Base-by-base conservation (phyloP, 2,113 vertebrate species). In the Myocastor coypus region DNA sequence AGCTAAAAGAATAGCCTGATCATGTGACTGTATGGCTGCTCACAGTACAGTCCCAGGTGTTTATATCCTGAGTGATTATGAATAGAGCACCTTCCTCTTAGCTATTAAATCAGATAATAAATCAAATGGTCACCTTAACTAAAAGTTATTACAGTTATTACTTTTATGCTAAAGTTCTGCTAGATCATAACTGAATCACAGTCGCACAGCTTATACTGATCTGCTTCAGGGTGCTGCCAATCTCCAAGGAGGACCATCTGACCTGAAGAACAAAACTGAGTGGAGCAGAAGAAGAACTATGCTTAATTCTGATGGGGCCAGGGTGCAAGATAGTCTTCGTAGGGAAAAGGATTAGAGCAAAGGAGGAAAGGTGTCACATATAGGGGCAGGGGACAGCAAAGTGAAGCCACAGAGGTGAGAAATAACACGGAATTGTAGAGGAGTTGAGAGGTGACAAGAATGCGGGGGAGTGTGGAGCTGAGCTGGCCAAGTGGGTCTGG, bases 81-180 rank as follows among this genome's bases (percentile, higher is more conserved):
- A 96, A 66, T n/a, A 40, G 37, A 24, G 3, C 17, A 4, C 20
- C 34, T 94, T 96, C 32, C 17, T 94, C 92, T 91, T 75, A 52
- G 93, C 61, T 71, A 55, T 46, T n/a, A 69, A n/a, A 55, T 28
- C 81, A 50, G 28, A 20, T 52, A 59, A 83, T 86, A 86, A 46
- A 77, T 80, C 80, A 55, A 32, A 89, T 24, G 17, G 7, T 34
- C 50, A 69, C 20, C 68, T 17, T 82, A 73, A 63, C 59, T 91
- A 75, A 91, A 94, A 93, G 30, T 85, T 59, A 75, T 20, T 88
- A 13, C 24, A 83, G 59, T 77, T 68, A 26, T 69, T 69, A 32
- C 63, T 88, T 95, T 85, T 84, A 50, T 80, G 63, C n/a, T 89
- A 64, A n/a, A 80, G 42, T 85, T 22, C 64, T 55, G 32, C 24